These are phyloP conservation scores for Hepsetus odoe DNA, from an alignment of 2,113 vertebrate genomes.

Conservation along the genomic window DNA sequence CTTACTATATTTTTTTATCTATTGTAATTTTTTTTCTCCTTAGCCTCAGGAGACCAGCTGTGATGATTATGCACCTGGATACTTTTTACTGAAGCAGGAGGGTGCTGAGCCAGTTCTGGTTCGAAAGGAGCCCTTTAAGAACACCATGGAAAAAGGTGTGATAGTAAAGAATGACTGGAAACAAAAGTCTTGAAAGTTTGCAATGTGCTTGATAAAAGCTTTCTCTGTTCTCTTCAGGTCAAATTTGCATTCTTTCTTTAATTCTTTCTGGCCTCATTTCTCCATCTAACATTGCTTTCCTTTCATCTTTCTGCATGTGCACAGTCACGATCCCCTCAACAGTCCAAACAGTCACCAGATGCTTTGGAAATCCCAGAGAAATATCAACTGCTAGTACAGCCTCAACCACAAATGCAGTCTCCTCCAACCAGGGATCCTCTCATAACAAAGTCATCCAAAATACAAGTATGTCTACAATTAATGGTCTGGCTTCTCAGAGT, in stretches of 20 bases:
- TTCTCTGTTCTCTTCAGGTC: not conserved
- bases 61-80: slow-evolving; percentile 40
- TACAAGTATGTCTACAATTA: slow-evolving; percentile 14
- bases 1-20: not conserved
- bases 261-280: not conserved
- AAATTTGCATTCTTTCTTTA: slow-evolving; percentile 2
- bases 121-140: slow-evolving; percentile 37
- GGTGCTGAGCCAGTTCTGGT: slow-evolving; percentile 44
- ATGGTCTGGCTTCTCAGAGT: slow-evolving; percentile 10
- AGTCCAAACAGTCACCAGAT: slow-evolving; percentile 25
- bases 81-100: slow-evolving; percentile 62
- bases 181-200: not conserved
- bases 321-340: slow-evolving; percentile 18
- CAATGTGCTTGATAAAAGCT: not conserved
- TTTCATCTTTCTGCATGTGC: slow-evolving; percentile 29
- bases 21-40: not conserved
- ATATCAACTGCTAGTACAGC: slow-evolving; percentile 8
- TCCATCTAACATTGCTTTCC: not conserved
- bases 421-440: slow-evolving; percentile 16
- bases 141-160: slow-evolving; percentile 55
- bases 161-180: not conserved
- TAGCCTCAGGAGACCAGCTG: slow-evolving; percentile 33
- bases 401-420: slow-evolving; percentile 2
- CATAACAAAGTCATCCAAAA: slow-evolving; percentile 1
- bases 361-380: slow-evolving; percentile 9